Evolutionary conservation across 2,113 vertebrate genomes (phyloP), one percentile per base, ranked within the genome.

Genomic region (Raja brachyura): DNA sequence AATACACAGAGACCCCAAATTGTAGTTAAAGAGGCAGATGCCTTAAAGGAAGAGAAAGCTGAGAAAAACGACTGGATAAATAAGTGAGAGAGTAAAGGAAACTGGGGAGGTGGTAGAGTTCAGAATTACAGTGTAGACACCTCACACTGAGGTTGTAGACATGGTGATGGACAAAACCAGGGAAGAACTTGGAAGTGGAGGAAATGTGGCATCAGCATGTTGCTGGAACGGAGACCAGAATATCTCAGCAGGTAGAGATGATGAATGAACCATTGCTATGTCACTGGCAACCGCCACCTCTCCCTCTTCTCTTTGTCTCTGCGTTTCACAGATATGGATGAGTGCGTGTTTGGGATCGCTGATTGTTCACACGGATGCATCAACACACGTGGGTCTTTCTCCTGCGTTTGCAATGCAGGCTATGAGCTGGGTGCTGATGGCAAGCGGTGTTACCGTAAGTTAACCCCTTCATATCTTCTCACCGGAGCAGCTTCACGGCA

Each of bases 391-490:
- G 99, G 99, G 20, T 99, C 98, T 81, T 99, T 97, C 5, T 94
- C 95, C 93, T 99, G 99, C 1, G 93, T 97, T 93, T 99, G 99
- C 39, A 96, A 96, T 14, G 75, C 96, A 0, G 98, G 98, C 94
- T 99, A 98, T 0, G 98, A 99, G 94, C 96, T 98, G 95, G 99
- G 98, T 0, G 96, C 97, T 0, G 98, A 99, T 0, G 95, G 98
- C 93, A 97, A 95, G 33, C 97, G 97, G 54, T 99, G 99, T 93
- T 99, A 98, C 95, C 97, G 99, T 99, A 95, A 97, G 98, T 97
- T 90, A 75, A 48, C 2, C 5, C 0, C 4, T 75, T 74, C 68
- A 73, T 4, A 74, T 28, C 68, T 54, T 93, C 54, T 9, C 9
- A 54, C 28, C 25, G 4, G 25, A 14, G 28, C 5, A 5, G 68